Evolutionary conservation across 2,888 invertebrate genomes (phyloP), one percentile per base, ranked within the genome.

Genomic region (Oxystoma pomonae): DNA sequence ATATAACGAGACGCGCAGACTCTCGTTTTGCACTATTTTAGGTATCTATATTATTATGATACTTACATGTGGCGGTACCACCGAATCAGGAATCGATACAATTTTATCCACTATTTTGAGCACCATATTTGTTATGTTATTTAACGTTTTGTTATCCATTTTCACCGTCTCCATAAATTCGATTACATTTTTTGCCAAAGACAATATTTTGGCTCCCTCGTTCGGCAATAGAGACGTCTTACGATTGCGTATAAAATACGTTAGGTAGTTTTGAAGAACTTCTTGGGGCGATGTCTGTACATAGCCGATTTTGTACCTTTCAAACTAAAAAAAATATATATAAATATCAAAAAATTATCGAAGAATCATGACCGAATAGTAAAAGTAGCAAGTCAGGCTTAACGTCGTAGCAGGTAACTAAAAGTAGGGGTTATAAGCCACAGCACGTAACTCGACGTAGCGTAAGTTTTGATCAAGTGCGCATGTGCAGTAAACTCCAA

Each of bases 41-140:
- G n/a, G n/a, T n/a, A n/a, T n/a, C n/a, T n/a, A n/a, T n/a, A n/a
- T n/a, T n/a, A n/a, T n/a, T n/a, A n/a, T 50, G 9, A 19, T 53
- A 76, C 81, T 78, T 77, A 92, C 92, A 85, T 89, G 85, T 78
- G 89, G 87, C 80, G 87, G 88, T 65, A 90, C 84, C 70, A 92
- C 84, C 12, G 91, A 87, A 72, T 87, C 83, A 35, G 85, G 84
- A 70, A 84, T 86, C 72, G 84, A 85, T 69, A 91, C 79, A 58
- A 92, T 82, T 69, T 85, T 83, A 76, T 89, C 87, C 52, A 88
- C 82, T 68, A 90, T 87, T 63, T 85, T 82, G 73, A 85, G 82
- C 69, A 86, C 81, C 55, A 83, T 81, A 71, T 83, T 82, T 50
- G 85, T 83, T 12, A 86, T 82, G 73, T 83, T 72, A 20, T 64